These are phyloP conservation scores for Lasioglossum lativentre DNA, from an alignment of 2,888 invertebrate genomes.

Conservation along the genomic window DNA sequence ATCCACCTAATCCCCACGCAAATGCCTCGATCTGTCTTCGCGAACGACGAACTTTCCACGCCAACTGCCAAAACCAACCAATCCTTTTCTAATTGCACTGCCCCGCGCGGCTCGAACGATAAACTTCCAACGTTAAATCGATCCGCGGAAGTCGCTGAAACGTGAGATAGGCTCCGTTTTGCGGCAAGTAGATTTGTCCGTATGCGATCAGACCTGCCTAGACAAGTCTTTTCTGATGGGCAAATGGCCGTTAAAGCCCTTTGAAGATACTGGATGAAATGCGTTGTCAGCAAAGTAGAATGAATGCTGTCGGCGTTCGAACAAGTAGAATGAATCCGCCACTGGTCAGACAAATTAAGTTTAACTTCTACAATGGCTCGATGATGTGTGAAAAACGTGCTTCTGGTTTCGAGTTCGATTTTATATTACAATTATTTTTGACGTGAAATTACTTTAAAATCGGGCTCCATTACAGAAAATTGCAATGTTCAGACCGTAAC, in stretches of 20 bases:
- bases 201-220: background rate
- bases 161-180: background rate
- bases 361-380: rapidly evolving
- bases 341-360: background rate
- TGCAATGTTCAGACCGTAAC: too few species aligned
- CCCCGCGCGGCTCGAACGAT: background rate
- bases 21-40: background rate
- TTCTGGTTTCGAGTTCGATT: too few species aligned
- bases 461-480: too few species aligned
- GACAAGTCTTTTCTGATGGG: background rate
- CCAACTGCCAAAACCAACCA: background rate
- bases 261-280: background rate
- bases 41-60: background rate
- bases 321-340: background rate
- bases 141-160: background rate
- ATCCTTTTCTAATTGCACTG: background rate
- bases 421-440: too few species aligned
- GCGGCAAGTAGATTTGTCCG: background rate
- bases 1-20: background rate
- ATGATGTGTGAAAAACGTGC: background rate
- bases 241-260: background rate
- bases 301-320: background rate
- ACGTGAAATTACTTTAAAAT: too few species aligned
- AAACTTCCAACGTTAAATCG: background rate
- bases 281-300: background rate